Base-by-base conservation (phyloP, 2,888 invertebrate genomes). In the Norana najaformis region DNA sequence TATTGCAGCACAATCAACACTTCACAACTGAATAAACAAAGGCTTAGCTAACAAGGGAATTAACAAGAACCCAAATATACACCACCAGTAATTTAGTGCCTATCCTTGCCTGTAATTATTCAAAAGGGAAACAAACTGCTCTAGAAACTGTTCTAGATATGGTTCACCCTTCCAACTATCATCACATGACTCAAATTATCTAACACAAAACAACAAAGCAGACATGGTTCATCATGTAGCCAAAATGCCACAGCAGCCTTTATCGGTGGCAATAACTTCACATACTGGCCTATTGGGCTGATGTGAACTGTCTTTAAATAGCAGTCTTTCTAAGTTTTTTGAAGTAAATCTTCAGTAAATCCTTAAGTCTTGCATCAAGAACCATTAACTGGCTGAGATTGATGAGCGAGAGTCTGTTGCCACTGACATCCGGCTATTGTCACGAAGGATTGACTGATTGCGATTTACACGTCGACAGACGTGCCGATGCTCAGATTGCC, bases 401-500 rank as follows among this genome's bases (percentile, higher is more conserved):
- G 30, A 69, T n/a, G 69, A 69, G 69, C n/a, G 69, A 69, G 69
- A 69, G 69, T 69, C 69, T 69, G 69, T 69, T n/a, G 69, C 11
- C 69, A n/a, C 11, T 69, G n/a, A 1, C 69, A 69, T 69, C n/a
- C 69, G 69, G 69, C 85, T 37, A 16, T 35, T 83, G 83, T 34
- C 83, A 35, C n/a, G 83, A 35, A 35, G 34, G 83, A 36, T 35
- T 5, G 36, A 35, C 37, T 85, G 85, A 37, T 35, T 85, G 34
- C 85, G 85, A 85, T 85, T 35, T 16, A 85, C 85, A 37, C 85
- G 85, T 37, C 85, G 85, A 85, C 85, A 85, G 85, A 37, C 37
- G 34, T 85, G 35, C 18, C 85, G 85, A 36, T 85, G 85, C 16
- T 85, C 85, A 23, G 35, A 23, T 37, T 85, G 85, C 85, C 85